These are phyloP conservation scores for Scolopax rusticola DNA, from an alignment of 2,797 vertebrate genomes.

Conservation along the genomic window DNA sequence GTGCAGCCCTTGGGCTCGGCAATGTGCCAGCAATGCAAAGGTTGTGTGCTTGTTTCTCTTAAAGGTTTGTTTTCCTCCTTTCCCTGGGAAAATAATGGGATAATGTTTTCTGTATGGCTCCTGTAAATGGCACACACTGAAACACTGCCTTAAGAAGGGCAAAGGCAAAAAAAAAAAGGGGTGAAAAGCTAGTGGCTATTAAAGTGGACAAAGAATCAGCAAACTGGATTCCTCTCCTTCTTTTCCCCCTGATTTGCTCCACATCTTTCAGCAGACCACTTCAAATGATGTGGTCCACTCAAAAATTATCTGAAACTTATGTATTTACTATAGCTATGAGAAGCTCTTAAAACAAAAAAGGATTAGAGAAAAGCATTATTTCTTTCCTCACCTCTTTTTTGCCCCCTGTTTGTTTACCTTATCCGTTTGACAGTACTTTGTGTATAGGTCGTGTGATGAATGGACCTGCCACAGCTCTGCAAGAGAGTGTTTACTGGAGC, in stretches of 20 bases:
- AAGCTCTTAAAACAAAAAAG: slow-evolving; percentile 4
- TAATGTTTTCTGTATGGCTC: not conserved
- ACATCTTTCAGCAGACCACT: not conserved
- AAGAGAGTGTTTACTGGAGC: slow-evolving; percentile 46
- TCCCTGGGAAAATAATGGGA: slow-evolving; percentile 15
- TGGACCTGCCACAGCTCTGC: slow-evolving; percentile 35
- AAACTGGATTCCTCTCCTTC: not conserved
- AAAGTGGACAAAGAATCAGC: not conserved
- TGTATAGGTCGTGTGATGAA: slow-evolving; percentile 27
- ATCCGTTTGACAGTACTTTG: slow-evolving; percentile 17
- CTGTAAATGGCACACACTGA: not conserved
- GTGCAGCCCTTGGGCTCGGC: not conserved
- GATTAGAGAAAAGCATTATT: not conserved
- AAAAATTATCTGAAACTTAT: slow-evolving; percentile 3
- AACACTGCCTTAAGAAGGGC: not conserved
- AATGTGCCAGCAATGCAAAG: not conserved
- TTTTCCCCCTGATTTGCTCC: not conserved
- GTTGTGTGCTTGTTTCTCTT: slow-evolving; percentile 9
- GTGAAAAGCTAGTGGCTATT: not conserved
- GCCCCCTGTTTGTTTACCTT: slow-evolving; percentile 47
- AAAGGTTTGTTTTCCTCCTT: slow-evolving; percentile 12
- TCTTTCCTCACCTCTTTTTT: not conserved
- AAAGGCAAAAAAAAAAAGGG: not conserved
- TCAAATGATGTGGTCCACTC: not conserved
- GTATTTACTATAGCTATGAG: not conserved